A percentile compares a stretch with the other conserved stretches of the same genome.
Evolutionary conservation across 2,888 invertebrate species (phyloP).

Genomic region (Microplitis manilae): DNA sequence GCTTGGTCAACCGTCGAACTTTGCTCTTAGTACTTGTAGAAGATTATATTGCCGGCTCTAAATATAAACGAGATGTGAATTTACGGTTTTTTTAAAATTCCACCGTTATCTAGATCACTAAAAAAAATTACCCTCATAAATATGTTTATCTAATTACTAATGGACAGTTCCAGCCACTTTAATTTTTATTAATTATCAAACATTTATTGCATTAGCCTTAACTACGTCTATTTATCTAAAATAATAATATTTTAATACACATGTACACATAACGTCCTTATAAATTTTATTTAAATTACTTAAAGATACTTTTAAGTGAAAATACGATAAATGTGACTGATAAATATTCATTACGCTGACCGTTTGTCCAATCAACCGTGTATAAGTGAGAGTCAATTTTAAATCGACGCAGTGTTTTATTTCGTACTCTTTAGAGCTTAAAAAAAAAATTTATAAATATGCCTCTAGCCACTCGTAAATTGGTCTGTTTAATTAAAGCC

Average conservation of each 20-base stretch:
- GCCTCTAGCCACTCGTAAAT: slow-evolving; percentile 46
- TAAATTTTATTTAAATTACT: too few relatives aligned
- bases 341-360: slow-evolving; percentile 47
- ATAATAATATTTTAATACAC: too few relatives aligned
- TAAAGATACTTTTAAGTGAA: slow-evolving; percentile 33
- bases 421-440: slow-evolving; percentile 23
- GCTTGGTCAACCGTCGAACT: slow-evolving; percentile 49
- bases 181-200: too few relatives aligned
- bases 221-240: too few relatives aligned
- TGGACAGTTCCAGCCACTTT: too few relatives aligned
- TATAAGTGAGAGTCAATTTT: slow-evolving; percentile 26
- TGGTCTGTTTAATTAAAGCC: slow-evolving; percentile 51
- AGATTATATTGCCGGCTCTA: slow-evolving; percentile 25
- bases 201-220: too few relatives aligned
- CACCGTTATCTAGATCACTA: too few relatives aligned
- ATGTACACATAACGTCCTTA: too few relatives aligned
- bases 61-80: slow-evolving; percentile 14
- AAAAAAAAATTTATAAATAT: slow-evolving; percentile 21
- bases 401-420: slow-evolving; percentile 42
- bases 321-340: slow-evolving; percentile 41
- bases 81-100: background rate
- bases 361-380: slow-evolving; percentile 46
- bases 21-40: slow-evolving; percentile 51
- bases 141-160: too few relatives aligned
- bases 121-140: too few relatives aligned